Percentiles rank a stretch among this genome's conserved stretches.
phyloP scores from a whole-genome alignment of 2,797 vertebrate species.

The Vipera latastei region DNA sequence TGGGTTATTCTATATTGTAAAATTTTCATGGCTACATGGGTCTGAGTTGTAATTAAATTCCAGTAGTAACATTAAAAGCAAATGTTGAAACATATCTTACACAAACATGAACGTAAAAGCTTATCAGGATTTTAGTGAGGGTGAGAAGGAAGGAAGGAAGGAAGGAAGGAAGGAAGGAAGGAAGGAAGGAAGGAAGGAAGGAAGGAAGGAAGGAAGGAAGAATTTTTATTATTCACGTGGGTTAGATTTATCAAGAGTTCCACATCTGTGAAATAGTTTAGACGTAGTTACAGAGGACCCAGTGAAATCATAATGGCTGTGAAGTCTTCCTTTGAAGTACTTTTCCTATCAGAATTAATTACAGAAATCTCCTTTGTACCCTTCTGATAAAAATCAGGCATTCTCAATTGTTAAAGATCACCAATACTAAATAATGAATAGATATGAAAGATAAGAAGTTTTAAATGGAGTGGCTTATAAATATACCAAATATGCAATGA shows the following conservation, averaged over 20 bases:
- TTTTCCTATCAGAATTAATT: background rate
- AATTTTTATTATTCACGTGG: background rate
- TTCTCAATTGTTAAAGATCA: slow-evolving; percentile 2
- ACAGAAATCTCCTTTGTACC: background rate
- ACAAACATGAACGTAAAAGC: background rate
- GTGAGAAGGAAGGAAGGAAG: background rate
- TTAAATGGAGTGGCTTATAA: slow-evolving; percentile 44
- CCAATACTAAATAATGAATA: slow-evolving; percentile 36
- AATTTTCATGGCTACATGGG: background rate
- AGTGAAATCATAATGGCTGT: background rate
- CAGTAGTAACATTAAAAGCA: background rate
- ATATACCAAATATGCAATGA: slow-evolving; percentile 39
- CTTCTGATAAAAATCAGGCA: slow-evolving; percentile 19
- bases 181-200: background rate
- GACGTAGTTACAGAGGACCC: background rate
- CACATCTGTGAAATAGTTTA: background rate
- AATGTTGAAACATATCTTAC: background rate
- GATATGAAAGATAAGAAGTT: slow-evolving; percentile 50
- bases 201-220: background rate
- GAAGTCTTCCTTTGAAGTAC: background rate
- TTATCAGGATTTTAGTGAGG: background rate
- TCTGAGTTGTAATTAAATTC: background rate
- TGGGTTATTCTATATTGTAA: background rate
- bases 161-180: background rate
- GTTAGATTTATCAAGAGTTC: background rate